Evolutionary conservation across 1,140 invertebrate genomes (phyloP), one percentile per base, ranked within the genome.

Genomic region (Ruditapes philippinarum): DNA sequence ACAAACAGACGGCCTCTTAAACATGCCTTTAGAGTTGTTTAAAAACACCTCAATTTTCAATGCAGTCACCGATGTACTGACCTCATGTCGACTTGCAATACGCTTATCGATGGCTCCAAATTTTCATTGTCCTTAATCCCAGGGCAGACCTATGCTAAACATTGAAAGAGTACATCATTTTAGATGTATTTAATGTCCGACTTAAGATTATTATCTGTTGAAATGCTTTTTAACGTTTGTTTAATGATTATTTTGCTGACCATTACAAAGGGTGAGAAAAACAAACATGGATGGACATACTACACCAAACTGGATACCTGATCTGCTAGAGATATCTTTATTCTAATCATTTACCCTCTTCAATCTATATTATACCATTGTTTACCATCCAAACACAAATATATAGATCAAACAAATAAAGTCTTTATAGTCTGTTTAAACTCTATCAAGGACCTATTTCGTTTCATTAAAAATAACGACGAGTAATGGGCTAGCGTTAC

Each of bases 201-300:
- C 45, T 78, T 54, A 36, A 78, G 74, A 78, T 78, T 49, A 2
- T 51, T 78, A 78, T 78, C 74, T 51, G 31, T 78, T 78, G 1
- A 78, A 78, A 49, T 57, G 74, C 42, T 51, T 78, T 78, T 78
- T 54, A 78, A 78, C 31, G 74, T 78, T 78, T 78, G 74, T 54
- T 78, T 78, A 57, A 54, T 36, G 74, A 78, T 78, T 36, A 51
- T 49, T 51, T 54, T 54, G 74, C 74, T 78, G 74, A 78, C 74
- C 74, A 78, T 78, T 78, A 54, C 54, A 3, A 36, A n/a, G 42
- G 74, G 45, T 78, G 74, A 78, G 74, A 78, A 78, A 49, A 33
- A 78, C 49, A 78, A 78, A 78, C 49, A 78, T 54, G 7, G 49
- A 40, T 36, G 45, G 28, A 54, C 45, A 51, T 54, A 4, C 49